phyloP scores from a whole-genome alignment of 2,113 vertebrate genomes.

The rabbit (Oryctolagus cuniculus) region mOryCun1.1 NC_091438.1:140153001-140153500 shows the following conservation, averaged over 20 bases:
- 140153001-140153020: slow-evolving; percentile 9
- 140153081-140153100: fast-evolving
- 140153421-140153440: slow-evolving; percentile 38
- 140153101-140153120: background rate
- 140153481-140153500: too few species aligned
- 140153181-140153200: background rate
- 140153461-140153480: background rate
- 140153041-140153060: background rate
- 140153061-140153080: background rate
- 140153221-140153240: slow-evolving; percentile 39
- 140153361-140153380: background rate
- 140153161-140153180: background rate
- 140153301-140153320: background rate
- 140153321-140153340: background rate
- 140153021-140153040: background rate
- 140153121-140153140: background rate
- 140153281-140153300: background rate
- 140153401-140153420: background rate
- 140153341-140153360: background rate
- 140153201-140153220: background rate
- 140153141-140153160: slow-evolving; percentile 49
- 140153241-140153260: background rate
- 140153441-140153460: background rate
- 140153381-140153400: background rate
- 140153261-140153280: slow-evolving; percentile 1